Evolutionary conservation across 2,888 invertebrate species (phyloP).

Genomic region (Brachyopa scutellaris): DNA sequence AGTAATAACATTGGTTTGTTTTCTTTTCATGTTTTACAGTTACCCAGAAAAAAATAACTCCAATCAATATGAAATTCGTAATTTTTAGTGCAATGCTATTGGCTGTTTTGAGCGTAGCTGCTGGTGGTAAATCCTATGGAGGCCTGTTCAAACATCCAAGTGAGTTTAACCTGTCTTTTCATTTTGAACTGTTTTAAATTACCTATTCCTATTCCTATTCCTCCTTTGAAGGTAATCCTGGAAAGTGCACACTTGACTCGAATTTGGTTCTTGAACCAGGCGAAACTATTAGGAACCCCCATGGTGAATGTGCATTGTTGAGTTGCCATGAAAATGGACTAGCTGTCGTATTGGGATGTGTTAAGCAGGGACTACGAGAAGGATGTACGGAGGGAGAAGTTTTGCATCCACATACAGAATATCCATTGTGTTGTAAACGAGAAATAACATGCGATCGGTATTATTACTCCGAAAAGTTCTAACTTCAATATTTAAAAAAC

Average conservation of each 20-base stretch:
- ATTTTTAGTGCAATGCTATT: slow-evolving; percentile 32
- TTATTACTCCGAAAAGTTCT: slow-evolving; percentile 53
- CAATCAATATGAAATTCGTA: slow-evolving; percentile 42
- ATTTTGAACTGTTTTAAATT: neutral
- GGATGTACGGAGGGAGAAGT: slow-evolving; percentile 58
- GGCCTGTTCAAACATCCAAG: slow-evolving; percentile 63
- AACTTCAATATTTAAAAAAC: too few species aligned
- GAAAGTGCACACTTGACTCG: slow-evolving; percentile 57
- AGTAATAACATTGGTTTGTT: too few species aligned
- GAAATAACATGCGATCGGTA: slow-evolving; percentile 47
- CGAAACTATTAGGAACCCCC: slow-evolving; percentile 25
- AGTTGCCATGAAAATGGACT: slow-evolving; percentile 63
- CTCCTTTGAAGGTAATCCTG: slow-evolving; percentile 61
- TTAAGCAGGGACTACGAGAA: slow-evolving; percentile 64
- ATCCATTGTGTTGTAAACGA: slow-evolving; percentile 58
- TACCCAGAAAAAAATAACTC: neutral
- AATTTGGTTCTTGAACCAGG: slow-evolving; percentile 45
- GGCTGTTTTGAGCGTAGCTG: slow-evolving; percentile 5
- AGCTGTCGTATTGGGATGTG: slow-evolving; percentile 46
- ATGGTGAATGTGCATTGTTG: slow-evolving; percentile 51
- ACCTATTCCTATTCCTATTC: neutral
- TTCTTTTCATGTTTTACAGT: too few species aligned
- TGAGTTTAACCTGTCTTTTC: slow-evolving; percentile 28
- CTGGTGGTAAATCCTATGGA: slow-evolving; percentile 29
- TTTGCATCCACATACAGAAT: slow-evolving; percentile 39